phyloP scores from a whole-genome alignment of 2,113 vertebrate genomes.

The Gila orcuttii region DNA sequence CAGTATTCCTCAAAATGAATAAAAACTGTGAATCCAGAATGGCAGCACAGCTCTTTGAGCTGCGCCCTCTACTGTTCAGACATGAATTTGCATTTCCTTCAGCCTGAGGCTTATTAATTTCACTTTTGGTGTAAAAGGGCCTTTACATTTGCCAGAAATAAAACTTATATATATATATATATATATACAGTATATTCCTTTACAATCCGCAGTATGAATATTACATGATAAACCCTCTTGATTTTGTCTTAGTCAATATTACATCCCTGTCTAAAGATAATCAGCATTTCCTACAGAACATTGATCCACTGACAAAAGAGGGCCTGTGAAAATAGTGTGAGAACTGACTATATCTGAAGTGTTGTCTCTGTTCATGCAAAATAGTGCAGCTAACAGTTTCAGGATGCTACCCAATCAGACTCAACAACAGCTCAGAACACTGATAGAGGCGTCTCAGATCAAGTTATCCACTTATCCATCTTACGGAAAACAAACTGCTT shows the following conservation, averaged over 20 bases:
- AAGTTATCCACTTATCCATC: constrained; percentile 31
- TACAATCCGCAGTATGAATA: neutral
- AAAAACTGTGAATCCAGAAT: too few species aligned
- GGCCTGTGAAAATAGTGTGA: neutral
- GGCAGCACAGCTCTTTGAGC: too few species aligned
- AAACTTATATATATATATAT: too few species aligned
- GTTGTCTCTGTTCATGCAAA: constrained; percentile 22
- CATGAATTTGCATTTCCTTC: too few species aligned
- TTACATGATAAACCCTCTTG: neutral
- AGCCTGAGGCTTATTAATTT: too few species aligned
- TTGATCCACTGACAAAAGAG: neutral
- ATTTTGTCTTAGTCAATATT: neutral
- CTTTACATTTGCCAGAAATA: too few species aligned
- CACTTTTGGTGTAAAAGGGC: too few species aligned
- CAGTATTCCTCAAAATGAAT: too few species aligned
- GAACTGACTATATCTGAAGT: neutral
- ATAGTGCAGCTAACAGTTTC: constrained; percentile 2
- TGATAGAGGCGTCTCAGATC: constrained; percentile 24
- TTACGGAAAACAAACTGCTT: constrained; percentile 16
- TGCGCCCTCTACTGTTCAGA: too few species aligned
- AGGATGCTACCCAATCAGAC: neutral
- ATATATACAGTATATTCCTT: neutral
- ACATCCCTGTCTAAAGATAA: neutral
- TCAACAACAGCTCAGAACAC: neutral
- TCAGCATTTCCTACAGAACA: neutral